phyloP scores from a whole-genome alignment of 2,888 invertebrate species.

The Aphelenchoides bicaudatus region DNA sequence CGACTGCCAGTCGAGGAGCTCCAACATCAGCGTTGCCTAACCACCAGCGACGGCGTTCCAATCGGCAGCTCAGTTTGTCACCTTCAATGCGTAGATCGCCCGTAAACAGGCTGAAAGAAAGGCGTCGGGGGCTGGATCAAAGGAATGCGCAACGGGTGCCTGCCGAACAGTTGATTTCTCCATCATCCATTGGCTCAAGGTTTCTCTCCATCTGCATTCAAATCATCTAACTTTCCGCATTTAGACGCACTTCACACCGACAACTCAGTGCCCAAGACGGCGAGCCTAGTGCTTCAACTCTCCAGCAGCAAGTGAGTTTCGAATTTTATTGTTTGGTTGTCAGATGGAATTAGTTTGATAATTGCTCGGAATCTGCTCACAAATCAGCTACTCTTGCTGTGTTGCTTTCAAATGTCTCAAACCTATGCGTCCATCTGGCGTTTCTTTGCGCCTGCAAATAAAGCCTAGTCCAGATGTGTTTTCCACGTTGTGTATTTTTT shows the following conservation, averaged over 20 bases:
- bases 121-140: constrained; percentile 53
- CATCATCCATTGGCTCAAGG: background rate
- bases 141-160: constrained; percentile 27
- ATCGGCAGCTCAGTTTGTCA: constrained; percentile 34
- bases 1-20: too few species aligned
- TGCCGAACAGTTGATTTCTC: background rate
- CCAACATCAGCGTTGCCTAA: constrained; percentile 6
- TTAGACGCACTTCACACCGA: constrained; percentile 10
- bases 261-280: constrained; percentile 1
- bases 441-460: too few species aligned
- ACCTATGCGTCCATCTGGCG: too few species aligned
- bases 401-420: too few species aligned
- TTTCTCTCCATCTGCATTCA: constrained; percentile 2
- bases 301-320: too few species aligned
- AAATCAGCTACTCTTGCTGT: too few species aligned
- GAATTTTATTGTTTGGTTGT: too few species aligned
- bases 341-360: too few species aligned
- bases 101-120: constrained; percentile 53
- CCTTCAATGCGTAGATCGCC: constrained; percentile 54
- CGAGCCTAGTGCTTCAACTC: background rate
- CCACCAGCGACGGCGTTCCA: background rate
- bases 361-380: too few species aligned
- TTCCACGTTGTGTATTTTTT: too few species aligned
- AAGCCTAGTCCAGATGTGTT: too few species aligned
- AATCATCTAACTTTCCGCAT: background rate